Evolutionary conservation across 1,140 invertebrate species (phyloP).

Genomic region (Elysia chlorotica): DNA sequence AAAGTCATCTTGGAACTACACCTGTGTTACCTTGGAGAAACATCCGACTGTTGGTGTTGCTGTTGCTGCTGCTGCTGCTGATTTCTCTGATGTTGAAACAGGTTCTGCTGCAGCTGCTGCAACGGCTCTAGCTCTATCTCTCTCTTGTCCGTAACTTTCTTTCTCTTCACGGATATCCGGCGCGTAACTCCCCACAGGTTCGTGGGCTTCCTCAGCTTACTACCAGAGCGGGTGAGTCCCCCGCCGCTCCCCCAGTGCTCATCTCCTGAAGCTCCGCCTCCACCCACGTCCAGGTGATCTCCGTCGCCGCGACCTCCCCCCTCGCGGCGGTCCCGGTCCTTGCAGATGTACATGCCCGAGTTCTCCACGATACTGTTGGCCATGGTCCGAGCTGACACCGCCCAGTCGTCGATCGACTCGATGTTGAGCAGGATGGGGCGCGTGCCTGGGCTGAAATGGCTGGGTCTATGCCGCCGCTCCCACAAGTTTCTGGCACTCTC

Average conservation of each 20-base stretch:
- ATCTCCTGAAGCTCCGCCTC: neutral
- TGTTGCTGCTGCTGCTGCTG: too few species aligned
- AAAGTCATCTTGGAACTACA: too few species aligned
- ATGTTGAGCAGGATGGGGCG: slow-evolving; percentile 14
- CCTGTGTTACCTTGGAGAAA: too few species aligned
- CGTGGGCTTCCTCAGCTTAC: slow-evolving; percentile 17
- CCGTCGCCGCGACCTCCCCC: too few species aligned
- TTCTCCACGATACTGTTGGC: slow-evolving; percentile 9
- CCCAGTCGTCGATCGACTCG: slow-evolving; percentile 1
- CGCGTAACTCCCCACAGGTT: slow-evolving; percentile 20
- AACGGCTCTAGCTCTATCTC: too few species aligned
- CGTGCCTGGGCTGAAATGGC: neutral
- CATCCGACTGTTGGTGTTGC: too few species aligned
- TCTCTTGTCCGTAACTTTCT: slow-evolving; percentile 2
- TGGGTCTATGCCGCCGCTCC: slow-evolving; percentile 5
- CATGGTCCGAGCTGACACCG: neutral
- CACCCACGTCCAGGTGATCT: too few species aligned
- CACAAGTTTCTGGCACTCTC: slow-evolving; percentile 2
- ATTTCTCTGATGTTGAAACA: too few species aligned
- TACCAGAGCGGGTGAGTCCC: neutral
- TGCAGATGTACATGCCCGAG: neutral
- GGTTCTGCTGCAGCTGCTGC: too few species aligned
- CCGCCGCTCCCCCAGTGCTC: neutral
- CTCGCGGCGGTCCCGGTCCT: too few species aligned
- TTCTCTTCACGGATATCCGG: slow-evolving; percentile 14